Evolutionary conservation across 2,113 vertebrate species (phyloP).

Genomic region (Otis tarda): DNA sequence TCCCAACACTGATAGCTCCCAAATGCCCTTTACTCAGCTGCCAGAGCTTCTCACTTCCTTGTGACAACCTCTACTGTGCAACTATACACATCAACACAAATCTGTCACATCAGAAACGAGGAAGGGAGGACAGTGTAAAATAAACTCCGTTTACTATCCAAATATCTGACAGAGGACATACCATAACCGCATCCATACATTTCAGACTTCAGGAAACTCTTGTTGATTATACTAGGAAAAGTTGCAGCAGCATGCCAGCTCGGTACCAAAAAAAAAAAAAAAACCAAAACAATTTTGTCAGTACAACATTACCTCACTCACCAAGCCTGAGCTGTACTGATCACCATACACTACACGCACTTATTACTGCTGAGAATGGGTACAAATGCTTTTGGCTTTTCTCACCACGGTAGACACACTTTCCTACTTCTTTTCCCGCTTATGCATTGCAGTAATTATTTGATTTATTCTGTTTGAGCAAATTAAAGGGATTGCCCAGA

Average conservation of each 20-base stretch:
- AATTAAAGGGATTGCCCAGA: background rate
- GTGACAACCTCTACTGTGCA: slow-evolving; percentile 34
- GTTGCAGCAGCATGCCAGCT: background rate
- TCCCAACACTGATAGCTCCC: slow-evolving; percentile 29
- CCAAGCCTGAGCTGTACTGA: background rate
- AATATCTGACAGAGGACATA: background rate
- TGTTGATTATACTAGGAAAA: background rate
- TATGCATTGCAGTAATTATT: background rate
- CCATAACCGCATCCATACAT: background rate
- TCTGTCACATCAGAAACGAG: slow-evolving; percentile 32
- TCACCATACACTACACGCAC: no score
- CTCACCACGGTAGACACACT: rapidly evolving
- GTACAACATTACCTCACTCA: background rate
- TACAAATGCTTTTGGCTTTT: background rate
- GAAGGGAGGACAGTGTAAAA: slow-evolving; percentile 14
- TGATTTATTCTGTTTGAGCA: background rate
- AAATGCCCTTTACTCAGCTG: slow-evolving; percentile 31
- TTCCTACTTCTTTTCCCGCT: background rate
- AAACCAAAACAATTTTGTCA: background rate
- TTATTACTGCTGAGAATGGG: background rate
- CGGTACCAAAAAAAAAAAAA: background rate
- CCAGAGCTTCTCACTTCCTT: slow-evolving; percentile 43
- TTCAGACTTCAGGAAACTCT: background rate
- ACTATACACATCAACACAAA: slow-evolving; percentile 21
- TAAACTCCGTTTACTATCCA: slow-evolving; percentile 3